Percentiles rank a stretch among this genome's conserved stretches.
Conservation (phyloP, 2,888 invertebrate genomes). For the Ectropis crepuscularia region DNA sequence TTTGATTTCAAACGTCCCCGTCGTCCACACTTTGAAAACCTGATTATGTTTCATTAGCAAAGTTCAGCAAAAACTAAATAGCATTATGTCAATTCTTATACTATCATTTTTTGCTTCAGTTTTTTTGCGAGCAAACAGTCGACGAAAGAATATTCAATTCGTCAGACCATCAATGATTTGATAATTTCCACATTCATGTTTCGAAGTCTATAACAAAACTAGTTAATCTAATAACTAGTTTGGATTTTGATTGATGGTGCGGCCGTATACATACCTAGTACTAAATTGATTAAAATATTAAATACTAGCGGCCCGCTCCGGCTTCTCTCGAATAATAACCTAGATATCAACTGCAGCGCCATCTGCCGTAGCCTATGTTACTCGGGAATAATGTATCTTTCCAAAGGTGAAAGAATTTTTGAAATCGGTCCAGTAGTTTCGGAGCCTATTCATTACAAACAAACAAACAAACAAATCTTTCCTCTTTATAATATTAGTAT, state of each 20-base stretch:
- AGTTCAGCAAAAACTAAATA: constrained; percentile 9
- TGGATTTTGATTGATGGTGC: constrained; percentile 74
- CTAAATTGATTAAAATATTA: constrained; percentile 74
- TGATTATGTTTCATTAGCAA: constrained; percentile 2
- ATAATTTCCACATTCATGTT: constrained; percentile 30
- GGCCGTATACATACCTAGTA: constrained; percentile 56
- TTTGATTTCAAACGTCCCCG: constrained; percentile 51
- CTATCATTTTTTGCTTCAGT: neutral
- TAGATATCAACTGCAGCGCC: no score
- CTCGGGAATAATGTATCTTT: no score
- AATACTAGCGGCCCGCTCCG: no score
- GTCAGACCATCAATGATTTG: constrained; percentile 23
- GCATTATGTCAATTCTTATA: constrained; percentile 9
- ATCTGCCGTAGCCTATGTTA: no score
- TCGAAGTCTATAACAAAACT: constrained; percentile 25
- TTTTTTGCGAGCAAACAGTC: constrained; percentile 8
- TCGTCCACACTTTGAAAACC: constrained; percentile 18
- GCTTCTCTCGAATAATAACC: no score
- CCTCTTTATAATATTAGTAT: no score
- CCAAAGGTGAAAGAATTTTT: no score
- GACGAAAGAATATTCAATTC: constrained; percentile 11
- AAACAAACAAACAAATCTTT: no score
- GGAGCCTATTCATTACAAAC: no score
- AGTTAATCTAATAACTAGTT: constrained; percentile 61
- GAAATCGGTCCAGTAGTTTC: no score